A percentile compares a stretch with the other conserved stretches of the same genome.
These are phyloP conservation scores for Hipparchia sbordonii DNA, from an alignment of 2,888 invertebrate genomes.

Conservation along the genomic window DNA sequence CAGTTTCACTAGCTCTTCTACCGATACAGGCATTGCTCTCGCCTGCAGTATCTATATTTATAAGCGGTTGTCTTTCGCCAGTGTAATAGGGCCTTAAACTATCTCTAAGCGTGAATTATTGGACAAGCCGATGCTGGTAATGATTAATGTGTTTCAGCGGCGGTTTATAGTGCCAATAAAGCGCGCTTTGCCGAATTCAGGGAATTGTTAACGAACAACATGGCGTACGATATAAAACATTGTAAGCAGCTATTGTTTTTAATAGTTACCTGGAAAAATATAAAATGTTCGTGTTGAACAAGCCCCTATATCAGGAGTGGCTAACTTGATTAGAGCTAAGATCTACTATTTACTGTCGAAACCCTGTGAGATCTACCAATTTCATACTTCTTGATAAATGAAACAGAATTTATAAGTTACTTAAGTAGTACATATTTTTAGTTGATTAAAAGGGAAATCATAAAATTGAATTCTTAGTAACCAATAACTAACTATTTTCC, in stretches of 20 bases:
- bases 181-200: slow-evolving; percentile 53
- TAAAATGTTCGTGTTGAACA: no score
- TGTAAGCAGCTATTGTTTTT: slow-evolving; percentile 12
- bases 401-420: no score
- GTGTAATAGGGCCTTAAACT: slow-evolving; percentile 33
- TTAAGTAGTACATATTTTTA: no score
- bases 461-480: no score
- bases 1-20: neutral
- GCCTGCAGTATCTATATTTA: neutral
- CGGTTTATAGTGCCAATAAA: slow-evolving; percentile 63
- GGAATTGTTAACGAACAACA: slow-evolving; percentile 44
- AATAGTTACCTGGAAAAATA: neutral
- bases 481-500: no score
- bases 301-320: no score
- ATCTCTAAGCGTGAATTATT: slow-evolving; percentile 59
- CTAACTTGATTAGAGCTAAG: no score
- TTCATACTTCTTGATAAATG: no score
- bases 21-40: neutral
- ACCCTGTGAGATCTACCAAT: no score
- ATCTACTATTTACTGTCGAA: no score
- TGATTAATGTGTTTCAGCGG: slow-evolving; percentile 64
- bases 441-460: no score
- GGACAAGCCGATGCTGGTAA: slow-evolving; percentile 57
- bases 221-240: slow-evolving; percentile 30
- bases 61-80: slow-evolving; percentile 8